A percentile compares a stretch with the other conserved stretches of the same genome.
Conservation (phyloP, 2,113 vertebrate species). For the Fulica atra region DNA sequence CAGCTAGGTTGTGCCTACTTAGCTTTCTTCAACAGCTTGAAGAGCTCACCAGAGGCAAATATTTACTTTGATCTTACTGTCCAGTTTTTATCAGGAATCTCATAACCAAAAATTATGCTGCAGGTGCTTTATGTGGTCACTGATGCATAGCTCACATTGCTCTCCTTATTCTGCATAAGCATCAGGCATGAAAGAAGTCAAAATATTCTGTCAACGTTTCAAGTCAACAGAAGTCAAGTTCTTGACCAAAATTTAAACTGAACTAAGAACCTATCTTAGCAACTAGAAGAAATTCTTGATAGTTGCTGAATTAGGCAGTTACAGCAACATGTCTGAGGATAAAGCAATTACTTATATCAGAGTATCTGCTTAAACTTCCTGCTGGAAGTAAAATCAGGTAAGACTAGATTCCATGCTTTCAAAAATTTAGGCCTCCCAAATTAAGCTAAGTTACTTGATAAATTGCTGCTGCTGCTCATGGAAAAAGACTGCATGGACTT, state of each 20-base stretch:
- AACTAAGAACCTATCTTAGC: neutral
- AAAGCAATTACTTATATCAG: neutral
- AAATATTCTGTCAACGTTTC: neutral
- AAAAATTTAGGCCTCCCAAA: neutral
- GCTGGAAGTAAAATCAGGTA: neutral
- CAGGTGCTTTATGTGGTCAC: neutral
- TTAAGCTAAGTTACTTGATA: neutral
- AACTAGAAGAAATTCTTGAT: too few species aligned
- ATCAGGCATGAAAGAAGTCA: neutral
- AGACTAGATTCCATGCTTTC: neutral
- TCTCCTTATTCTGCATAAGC: neutral
- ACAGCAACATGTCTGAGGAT: neutral
- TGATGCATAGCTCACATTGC: neutral
- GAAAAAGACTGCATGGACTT: neutral
- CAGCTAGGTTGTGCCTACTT: neutral
- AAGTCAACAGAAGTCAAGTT: neutral
- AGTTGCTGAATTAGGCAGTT: neutral
- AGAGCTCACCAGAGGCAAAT: neutral
- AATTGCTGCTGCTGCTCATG: neutral
- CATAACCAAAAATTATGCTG: neutral
- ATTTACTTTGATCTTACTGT: neutral
- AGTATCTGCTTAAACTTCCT: neutral
- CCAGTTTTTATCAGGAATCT: neutral
- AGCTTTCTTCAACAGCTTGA: neutral
- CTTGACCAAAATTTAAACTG: neutral